Conservation (phyloP, 2,797 vertebrate species). For the Parauchenoglanis ngamensis region DNA sequence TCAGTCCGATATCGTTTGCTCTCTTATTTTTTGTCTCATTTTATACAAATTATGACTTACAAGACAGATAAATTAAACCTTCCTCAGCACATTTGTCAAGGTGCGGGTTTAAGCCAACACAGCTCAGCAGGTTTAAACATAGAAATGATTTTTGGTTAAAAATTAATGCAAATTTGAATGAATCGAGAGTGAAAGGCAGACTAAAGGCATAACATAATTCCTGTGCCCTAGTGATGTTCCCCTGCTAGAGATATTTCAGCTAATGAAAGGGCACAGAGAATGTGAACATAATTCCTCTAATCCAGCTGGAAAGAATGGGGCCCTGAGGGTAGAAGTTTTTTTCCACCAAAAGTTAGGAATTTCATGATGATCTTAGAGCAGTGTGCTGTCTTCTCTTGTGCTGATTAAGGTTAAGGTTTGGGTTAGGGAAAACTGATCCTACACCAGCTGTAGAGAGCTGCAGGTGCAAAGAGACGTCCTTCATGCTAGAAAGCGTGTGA, state of each 20-base stretch:
- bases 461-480: constrained; percentile 19
- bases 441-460: neutral
- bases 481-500: constrained; percentile 1
- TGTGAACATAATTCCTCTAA: constrained; percentile 35
- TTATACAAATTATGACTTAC: neutral
- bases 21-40: neutral
- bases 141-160: neutral
- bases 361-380: constrained; percentile 10
- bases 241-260: constrained; percentile 22
- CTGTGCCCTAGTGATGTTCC: neutral
- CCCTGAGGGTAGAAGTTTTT: constrained; percentile 9
- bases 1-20: too few species aligned
- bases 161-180: neutral
- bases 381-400: neutral
- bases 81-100: neutral
- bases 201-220: neutral
- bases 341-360: neutral
- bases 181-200: neutral
- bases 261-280: constrained; percentile 34
- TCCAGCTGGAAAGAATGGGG: constrained; percentile 25
- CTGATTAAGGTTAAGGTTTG: neutral
- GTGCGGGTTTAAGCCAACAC: neutral
- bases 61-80: neutral
- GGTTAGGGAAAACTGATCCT: neutral
- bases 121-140: neutral